These are phyloP conservation scores for Eremobia ochroleuca DNA, from an alignment of 2,888 invertebrate genomes.

Conservation along the genomic window DNA sequence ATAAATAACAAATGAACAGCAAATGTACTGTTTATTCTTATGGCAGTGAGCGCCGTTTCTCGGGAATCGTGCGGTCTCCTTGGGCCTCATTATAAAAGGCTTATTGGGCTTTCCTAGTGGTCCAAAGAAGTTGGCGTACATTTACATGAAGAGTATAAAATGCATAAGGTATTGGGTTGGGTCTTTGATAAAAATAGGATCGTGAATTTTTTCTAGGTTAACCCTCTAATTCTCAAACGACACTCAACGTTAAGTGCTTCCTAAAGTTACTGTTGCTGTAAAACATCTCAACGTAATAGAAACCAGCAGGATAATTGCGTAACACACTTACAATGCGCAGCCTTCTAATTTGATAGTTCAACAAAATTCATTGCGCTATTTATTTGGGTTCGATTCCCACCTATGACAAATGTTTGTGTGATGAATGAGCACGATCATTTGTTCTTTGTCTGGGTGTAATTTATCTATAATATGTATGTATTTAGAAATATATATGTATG, in stretches of 20 bases:
- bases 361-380: neutral
- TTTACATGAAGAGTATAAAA: slow-evolving; percentile 22
- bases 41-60: slow-evolving; percentile 73
- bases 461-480: no score
- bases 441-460: no score
- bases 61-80: slow-evolving; percentile 69
- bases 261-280: neutral
- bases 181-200: neutral
- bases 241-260: neutral
- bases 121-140: slow-evolving; percentile 37
- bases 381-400: no score
- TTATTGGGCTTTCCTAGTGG: slow-evolving; percentile 72
- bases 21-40: slow-evolving; percentile 69
- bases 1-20: neutral
- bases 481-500: no score
- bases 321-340: neutral
- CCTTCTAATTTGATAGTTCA: neutral
- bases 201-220: neutral
- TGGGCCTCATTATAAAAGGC: slow-evolving; percentile 80
- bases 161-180: slow-evolving; percentile 5
- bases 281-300: neutral
- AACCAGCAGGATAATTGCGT: neutral
- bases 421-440: no score
- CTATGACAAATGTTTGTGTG: no score
- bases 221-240: neutral